These are phyloP conservation scores for Conus canariensis DNA, from an alignment of 2,888 invertebrate genomes.

Conservation along the genomic window DNA sequence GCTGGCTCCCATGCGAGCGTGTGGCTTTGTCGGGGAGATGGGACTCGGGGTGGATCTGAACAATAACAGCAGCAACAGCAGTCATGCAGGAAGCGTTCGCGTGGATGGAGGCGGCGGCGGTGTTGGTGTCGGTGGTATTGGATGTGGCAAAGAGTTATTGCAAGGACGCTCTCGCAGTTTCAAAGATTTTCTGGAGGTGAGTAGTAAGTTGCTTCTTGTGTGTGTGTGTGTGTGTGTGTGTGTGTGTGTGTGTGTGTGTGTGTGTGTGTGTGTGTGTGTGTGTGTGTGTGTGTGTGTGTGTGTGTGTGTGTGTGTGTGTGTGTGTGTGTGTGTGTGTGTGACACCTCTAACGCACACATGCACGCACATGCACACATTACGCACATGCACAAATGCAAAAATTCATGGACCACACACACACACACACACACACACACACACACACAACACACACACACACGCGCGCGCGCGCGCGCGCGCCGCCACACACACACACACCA, in stretches of 20 bases:
- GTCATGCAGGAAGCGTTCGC: neutral
- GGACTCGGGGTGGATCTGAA: conserved; percentile 31
- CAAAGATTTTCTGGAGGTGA: conserved; percentile 36
- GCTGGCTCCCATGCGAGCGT: neutral
- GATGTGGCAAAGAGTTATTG: neutral
- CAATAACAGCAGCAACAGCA: conserved; percentile 11
- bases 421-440: too few species aligned
- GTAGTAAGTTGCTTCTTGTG: neutral
- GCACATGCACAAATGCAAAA: too few species aligned
- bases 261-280: neutral
- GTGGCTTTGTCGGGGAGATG: neutral
- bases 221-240: conserved; percentile 7
- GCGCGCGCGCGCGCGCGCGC: too few species aligned
- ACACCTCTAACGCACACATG: too few species aligned
- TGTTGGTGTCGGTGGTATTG: neutral
- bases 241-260: conserved; percentile 21
- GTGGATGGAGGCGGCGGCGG: neutral
- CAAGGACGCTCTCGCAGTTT: neutral
- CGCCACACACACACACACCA: too few species aligned
- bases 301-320: conserved; percentile 1
- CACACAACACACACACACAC: too few species aligned
- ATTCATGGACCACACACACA: too few species aligned
- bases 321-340: conserved; percentile 13
- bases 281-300: neutral
- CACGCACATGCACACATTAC: too few species aligned